A percentile compares a stretch with the other conserved stretches of the same genome.
phyloP scores from a whole-genome alignment of 1,140 invertebrate genomes.

The Cotesia vestalis region DNA sequence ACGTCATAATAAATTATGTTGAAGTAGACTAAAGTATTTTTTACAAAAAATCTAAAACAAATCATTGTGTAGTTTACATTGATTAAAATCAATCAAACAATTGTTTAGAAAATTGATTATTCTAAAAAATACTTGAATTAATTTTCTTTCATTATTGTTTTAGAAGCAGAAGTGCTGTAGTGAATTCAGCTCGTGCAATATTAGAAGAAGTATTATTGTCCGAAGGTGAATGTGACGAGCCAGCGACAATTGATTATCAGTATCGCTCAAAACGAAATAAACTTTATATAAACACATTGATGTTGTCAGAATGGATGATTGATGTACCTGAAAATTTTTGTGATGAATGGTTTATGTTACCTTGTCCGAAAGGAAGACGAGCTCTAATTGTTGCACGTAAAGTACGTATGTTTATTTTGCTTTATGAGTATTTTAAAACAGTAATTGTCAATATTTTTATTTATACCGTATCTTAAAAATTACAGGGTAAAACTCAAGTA shows the following conservation, averaged over 20 bases:
- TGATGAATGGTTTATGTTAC: slow-evolving; percentile 82
- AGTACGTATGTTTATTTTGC: slow-evolving; percentile 60
- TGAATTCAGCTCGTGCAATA: slow-evolving; percentile 53
- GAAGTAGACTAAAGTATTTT: too few species aligned
- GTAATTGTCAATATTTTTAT: not conserved
- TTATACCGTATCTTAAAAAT: slow-evolving; percentile 32
- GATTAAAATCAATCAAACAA: too few species aligned
- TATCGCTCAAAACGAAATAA: slow-evolving; percentile 38
- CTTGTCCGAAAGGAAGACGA: slow-evolving; percentile 84
- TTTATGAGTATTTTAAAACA: not conserved
- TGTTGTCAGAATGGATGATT: slow-evolving; percentile 92
- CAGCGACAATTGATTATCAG: slow-evolving; percentile 50
- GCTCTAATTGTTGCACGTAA: slow-evolving; percentile 78
- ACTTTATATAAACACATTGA: slow-evolving; percentile 65
- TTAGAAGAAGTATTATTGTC: slow-evolving; percentile 49
- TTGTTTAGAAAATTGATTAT: not conserved
- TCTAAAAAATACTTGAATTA: slow-evolving; percentile 9
- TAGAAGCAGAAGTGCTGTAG: slow-evolving; percentile 52
- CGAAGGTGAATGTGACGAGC: slow-evolving; percentile 53
- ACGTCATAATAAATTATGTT: too few species aligned
- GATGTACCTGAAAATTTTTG: slow-evolving; percentile 83
- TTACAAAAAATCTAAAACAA: too few species aligned
- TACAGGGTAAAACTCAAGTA: slow-evolving; percentile 75
- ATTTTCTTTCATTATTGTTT: slow-evolving; percentile 31
- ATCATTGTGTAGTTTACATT: too few species aligned